Conservation (phyloP, 2,888 invertebrate genomes). For the Pseudococcus jackbeardsleyi region DNA sequence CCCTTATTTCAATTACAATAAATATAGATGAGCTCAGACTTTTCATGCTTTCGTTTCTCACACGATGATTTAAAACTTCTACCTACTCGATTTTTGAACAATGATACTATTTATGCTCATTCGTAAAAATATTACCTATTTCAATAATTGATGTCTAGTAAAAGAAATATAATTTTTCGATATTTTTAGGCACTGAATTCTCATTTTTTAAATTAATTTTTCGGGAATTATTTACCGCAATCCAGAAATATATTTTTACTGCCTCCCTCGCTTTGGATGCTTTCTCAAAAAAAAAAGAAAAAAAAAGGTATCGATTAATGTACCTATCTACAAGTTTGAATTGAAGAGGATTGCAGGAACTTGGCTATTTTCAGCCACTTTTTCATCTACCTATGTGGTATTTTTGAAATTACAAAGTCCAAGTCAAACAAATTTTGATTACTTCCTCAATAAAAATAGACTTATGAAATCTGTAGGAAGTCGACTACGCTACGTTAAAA, state of each 20-base stretch:
- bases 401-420: no score
- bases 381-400: no score
- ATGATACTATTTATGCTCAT: neutral
- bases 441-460: conserved; percentile 12
- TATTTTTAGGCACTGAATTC: neutral
- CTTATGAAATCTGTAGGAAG: neutral
- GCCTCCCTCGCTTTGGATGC: no score
- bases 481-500: neutral
- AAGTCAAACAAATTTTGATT: neutral
- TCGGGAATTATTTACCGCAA: no score
- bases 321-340: no score
- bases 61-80: conserved; percentile 14
- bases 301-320: no score
- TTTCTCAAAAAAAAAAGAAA: no score
- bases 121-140: neutral
- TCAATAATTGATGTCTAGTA: no score
- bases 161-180: neutral
- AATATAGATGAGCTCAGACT: neutral
- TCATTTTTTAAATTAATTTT: no score
- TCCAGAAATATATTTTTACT: no score
- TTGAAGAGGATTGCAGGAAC: no score
- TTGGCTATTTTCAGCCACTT: no score
- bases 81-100: neutral
- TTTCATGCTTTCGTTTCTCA: conserved; percentile 26
- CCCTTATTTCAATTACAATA: conserved; percentile 41